Evolutionary conservation across 2,888 invertebrate genomes (phyloP).

Genomic region (Linnaemya tessellans): DNA sequence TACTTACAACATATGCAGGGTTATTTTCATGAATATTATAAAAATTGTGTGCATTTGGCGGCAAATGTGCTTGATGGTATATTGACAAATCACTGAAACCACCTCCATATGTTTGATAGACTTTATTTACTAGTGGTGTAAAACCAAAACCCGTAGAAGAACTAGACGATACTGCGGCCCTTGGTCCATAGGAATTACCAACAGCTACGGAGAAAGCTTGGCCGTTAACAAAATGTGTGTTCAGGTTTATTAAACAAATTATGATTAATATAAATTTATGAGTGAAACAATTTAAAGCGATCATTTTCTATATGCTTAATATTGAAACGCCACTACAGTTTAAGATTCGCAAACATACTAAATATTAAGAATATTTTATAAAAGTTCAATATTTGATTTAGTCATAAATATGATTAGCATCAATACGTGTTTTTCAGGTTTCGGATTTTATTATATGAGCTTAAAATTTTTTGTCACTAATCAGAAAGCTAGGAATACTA

Average conservation of each 20-base stretch:
- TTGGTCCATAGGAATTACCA: background rate
- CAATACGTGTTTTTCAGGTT: background rate
- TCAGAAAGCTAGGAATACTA: too few relatives aligned
- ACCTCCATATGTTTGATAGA: constrained; percentile 8
- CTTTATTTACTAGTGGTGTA: constrained; percentile 4
- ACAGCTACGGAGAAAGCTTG: constrained; percentile 28
- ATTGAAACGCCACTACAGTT: constrained; percentile 9
- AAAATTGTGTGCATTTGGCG: background rate
- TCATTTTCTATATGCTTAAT: background rate
- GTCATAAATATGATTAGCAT: background rate
- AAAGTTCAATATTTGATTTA: background rate
- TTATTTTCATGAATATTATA: constrained; percentile 13
- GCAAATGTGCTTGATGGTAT: background rate
- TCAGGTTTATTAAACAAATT: background rate
- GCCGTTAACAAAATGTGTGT: background rate
- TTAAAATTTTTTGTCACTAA: too few relatives aligned
- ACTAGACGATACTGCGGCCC: constrained; percentile 22
- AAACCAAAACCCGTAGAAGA: constrained; percentile 7
- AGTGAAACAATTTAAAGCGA: background rate
- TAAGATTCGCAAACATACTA: constrained; percentile 43
- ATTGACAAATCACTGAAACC: background rate
- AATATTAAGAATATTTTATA: background rate
- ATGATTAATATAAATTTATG: constrained; percentile 4
- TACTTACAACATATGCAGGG: background rate
- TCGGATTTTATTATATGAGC: too few relatives aligned